A percentile compares a stretch with the other conserved stretches of the same genome.
phyloP scores from a whole-genome alignment of 2,797 vertebrate species.

The Vespertilio murinus region DNA sequence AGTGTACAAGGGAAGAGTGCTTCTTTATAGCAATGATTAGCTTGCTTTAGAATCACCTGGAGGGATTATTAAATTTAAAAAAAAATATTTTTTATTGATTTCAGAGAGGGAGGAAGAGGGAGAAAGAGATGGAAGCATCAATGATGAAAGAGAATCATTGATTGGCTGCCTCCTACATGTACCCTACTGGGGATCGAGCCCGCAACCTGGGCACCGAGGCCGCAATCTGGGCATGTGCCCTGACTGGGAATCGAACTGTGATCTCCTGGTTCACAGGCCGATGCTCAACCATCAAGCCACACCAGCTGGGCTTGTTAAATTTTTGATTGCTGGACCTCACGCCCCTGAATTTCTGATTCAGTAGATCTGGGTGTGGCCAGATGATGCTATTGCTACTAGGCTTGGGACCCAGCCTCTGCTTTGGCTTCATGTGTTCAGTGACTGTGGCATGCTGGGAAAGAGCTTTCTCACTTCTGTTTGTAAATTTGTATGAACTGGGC shows the following conservation, averaged over 20 bases:
- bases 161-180: no score
- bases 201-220: no score
- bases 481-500: slow-evolving; percentile 25
- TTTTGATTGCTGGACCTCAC: not conserved
- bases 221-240: no score
- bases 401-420: not conserved
- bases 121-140: no score
- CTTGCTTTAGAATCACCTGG: not conserved
- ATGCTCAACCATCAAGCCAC: no score
- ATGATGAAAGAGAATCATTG: no score
- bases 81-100: no score
- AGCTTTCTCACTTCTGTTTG: slow-evolving; percentile 25
- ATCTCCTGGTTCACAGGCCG: no score
- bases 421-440: not conserved
- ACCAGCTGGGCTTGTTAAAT: not conserved
- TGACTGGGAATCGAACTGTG: no score
- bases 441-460: not conserved
- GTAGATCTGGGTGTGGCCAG: not conserved
- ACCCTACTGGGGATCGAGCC: no score
- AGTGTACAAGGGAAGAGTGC: not conserved
- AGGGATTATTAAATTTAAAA: not conserved
- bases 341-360: not conserved
- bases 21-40: not conserved
- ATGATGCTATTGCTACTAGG: not conserved
- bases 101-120: no score